Evolutionary conservation across 2,888 invertebrate genomes (phyloP), one percentile per base, ranked within the genome.

Genomic region (Dryocosmus kuriphilus): DNA sequence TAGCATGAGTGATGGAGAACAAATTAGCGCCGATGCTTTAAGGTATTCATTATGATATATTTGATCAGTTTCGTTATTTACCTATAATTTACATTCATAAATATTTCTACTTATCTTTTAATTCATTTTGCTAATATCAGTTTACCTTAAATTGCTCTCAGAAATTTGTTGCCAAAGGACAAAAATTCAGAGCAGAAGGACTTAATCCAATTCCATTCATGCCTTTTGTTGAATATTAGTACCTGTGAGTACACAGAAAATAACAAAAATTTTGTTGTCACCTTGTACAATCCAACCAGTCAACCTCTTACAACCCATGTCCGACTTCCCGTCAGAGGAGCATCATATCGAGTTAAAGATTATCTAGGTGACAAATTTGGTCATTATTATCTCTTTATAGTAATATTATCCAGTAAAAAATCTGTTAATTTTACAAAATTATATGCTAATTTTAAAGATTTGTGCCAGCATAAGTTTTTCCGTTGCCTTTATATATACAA

Each of bases 281-380:
- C 95, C 0, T 88, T 96, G 0, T 97, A 97, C 89, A 98, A 97
- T 91, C 96, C 97, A 0, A 86, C 97, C 30, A 95, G 94, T 0
- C 94, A 94, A 92, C 84, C 92, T 0, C 92, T 94, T 0, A 91
- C 90, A 1, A 92, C 94, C 38, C 94, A 94, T 24, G 92, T 95
- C 0, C 92, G 94, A 35, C 86, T 96, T 1, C 96, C 96, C 0
- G 94, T 96, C 0, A 85, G 87, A 0, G 92, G 91, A 0, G 92
- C 90, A 0, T 86, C 89, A 0, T 97, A 95, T 85, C 89, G 91
- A 30, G 95, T 97, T 0, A 92, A 90, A 7, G 95, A 95, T 84
- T 93, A 94, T 0, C 92, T 93, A 83, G 95, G 96, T 95, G 89
- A n/a, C 60, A 46, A 61, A 30, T 57, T 76, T 75, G 22, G 11